These are phyloP conservation scores for Sycophila sp. DNA, from an alignment of 1,140 invertebrate species.

Conservation along the genomic window DNA sequence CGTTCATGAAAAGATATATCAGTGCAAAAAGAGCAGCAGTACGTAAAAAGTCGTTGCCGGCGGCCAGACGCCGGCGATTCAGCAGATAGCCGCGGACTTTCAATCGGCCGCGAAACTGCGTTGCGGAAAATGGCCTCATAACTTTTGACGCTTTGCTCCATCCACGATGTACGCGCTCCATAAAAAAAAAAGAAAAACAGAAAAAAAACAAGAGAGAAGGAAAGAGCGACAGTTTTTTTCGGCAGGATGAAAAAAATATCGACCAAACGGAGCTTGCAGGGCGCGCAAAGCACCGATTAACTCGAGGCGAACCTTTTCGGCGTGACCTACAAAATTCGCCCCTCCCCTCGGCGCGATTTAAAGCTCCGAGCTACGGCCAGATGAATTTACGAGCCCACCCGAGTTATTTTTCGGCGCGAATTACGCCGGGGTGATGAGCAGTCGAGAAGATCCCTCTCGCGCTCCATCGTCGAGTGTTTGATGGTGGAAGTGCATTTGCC, in stretches of 20 bases:
- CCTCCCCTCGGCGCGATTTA: too few relatives aligned
- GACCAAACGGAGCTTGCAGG: neutral
- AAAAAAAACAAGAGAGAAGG: neutral
- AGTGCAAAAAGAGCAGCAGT: neutral
- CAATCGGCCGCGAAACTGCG: constrained; percentile 13
- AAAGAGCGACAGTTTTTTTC: neutral
- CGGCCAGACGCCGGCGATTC: neutral
- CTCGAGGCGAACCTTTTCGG: constrained; percentile 27
- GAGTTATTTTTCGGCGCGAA: too few relatives aligned
- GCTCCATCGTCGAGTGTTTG: too few relatives aligned
- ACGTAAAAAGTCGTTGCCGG: neutral
- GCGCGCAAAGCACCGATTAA: constrained; percentile 35
- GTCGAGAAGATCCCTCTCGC: too few relatives aligned
- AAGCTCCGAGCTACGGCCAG: too few relatives aligned
- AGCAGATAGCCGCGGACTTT: constrained; percentile 14
- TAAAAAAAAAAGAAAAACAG: neutral
- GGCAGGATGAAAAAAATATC: neutral
- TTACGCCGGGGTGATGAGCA: too few relatives aligned
- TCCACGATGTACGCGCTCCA: neutral
- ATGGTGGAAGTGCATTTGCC: too few relatives aligned
- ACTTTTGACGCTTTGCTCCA: neutral
- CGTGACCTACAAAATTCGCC: too few relatives aligned
- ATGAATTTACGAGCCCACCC: too few relatives aligned
- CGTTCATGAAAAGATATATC: too few relatives aligned
- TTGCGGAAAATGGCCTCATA: neutral